Base-by-base conservation (phyloP, 2,113 vertebrate genomes). In the Antechinus flavipes region DNA sequence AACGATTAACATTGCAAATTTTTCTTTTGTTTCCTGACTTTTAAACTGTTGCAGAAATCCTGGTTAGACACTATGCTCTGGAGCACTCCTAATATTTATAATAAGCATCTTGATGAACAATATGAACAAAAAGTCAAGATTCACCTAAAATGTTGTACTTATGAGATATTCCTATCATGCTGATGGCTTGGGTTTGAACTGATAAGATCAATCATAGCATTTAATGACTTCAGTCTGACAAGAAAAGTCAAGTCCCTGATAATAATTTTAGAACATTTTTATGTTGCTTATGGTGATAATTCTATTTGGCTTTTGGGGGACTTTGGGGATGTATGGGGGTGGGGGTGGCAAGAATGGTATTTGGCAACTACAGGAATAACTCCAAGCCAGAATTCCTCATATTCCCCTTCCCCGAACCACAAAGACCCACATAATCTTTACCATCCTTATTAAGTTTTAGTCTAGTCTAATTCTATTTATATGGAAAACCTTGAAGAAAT, bases 311-410 rank as follows among this genome's bases (percentile, higher is more conserved):
- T 89, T 90, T 94, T 68, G 92, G 68, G 91, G 91, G 52, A 49
- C 42, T 97, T 96, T 93, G 16, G 68, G 19, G 61, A 19, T 42
- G 6, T 42, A 19, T 2, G 35, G n/a, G n/a, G 8, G 68, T 42
- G 68, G 68, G n/a, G 68, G 68, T 84, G 68, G 35, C 68, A 42
- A 84, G 68, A 84, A 7, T 84, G 68, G 50, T 46, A 9, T 93
- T 84, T 95, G 95, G 91, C 93, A 95, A 94, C 89, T 58, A 54
- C 27, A 91, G 92, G 92, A 94, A 49, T 93, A 95, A 95, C 94
- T 26, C 92, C 95, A 91, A 50, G 53, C 93, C 89, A 93, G 90
- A 91, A 92, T 58, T n/a, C 76, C 90, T 95, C 58, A 61, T 95
- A 47, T 93, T 93, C 91, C n/a, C 47, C 58, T 93, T 92, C 68